A percentile compares a stretch with the other conserved stretches of the same genome.
phyloP scores from a whole-genome alignment of 2,113 vertebrate species.

The Hemibagrus wyckioides region DNA sequence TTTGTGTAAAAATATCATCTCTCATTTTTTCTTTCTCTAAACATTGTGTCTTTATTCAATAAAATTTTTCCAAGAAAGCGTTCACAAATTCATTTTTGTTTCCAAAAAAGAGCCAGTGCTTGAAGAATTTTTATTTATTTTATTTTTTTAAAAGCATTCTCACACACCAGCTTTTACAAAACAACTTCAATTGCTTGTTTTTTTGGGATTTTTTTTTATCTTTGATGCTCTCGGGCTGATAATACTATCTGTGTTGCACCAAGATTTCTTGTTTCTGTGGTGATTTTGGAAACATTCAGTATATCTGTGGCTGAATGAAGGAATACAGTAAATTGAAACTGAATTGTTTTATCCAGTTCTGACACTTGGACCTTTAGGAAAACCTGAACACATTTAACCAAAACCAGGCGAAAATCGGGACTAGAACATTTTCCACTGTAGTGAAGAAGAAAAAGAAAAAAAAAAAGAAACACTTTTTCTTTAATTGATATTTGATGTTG shows the following conservation, averaged over 20 bases:
- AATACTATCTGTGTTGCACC: conserved; percentile 54
- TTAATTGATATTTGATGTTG: not conserved
- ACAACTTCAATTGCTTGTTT: not conserved
- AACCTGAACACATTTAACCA: not conserved
- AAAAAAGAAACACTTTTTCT: not conserved
- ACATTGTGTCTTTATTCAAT: not conserved
- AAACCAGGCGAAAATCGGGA: not conserved
- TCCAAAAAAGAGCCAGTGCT: not conserved
- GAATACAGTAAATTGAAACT: not conserved
- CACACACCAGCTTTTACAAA: not conserved
- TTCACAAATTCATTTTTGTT: conserved; percentile 20
- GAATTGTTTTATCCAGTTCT: too few relatives aligned
- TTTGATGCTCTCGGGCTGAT: conserved; percentile 62
- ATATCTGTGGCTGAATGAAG: not conserved
- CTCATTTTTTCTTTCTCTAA: not conserved
- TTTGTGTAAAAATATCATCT: not conserved
- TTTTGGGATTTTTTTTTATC: not conserved
- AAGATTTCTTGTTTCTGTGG: not conserved
- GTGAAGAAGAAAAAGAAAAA: not conserved
- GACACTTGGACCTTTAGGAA: not conserved
- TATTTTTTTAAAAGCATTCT: not conserved
- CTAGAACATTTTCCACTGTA: not conserved
- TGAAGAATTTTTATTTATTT: not conserved
- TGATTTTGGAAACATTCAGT: not conserved
- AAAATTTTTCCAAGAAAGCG: not conserved